Evolutionary conservation across 2,888 invertebrate species (phyloP).

Genomic region (Cerceris ruficornis): DNA sequence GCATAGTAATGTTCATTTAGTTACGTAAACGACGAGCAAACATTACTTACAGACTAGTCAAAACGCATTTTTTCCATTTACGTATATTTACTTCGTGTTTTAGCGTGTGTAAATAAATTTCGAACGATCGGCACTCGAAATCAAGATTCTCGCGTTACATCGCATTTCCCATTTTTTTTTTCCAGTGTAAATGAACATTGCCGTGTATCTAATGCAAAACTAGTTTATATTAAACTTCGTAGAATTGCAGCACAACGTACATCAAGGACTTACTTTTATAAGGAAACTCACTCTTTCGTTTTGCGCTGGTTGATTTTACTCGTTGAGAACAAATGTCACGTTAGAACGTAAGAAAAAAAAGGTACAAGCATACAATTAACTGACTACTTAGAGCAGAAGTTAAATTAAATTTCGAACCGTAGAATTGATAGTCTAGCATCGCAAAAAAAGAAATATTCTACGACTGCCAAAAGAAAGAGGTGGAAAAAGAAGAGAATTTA

Average conservation of each 20-base stretch:
- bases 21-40: neutral
- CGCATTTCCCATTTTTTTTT: conserved; percentile 1
- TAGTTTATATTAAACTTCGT: conserved; percentile 36
- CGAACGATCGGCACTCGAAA: neutral
- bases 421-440: too few species aligned
- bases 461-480: too few species aligned
- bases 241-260: neutral
- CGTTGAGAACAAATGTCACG: neutral
- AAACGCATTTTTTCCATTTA: too few species aligned
- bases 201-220: conserved; percentile 12
- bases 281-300: neutral
- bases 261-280: neutral
- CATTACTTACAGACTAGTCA: too few species aligned
- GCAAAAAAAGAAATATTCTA: too few species aligned
- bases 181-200: conserved; percentile 25
- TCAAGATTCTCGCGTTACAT: too few species aligned
- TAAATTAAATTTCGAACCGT: too few species aligned
- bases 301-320: conserved; percentile 28
- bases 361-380: neutral
- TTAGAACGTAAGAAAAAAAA: neutral
- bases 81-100: neutral
- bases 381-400: neutral
- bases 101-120: neutral
- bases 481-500: too few species aligned
- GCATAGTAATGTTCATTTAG: conserved; percentile 36